These are phyloP conservation scores for Meandrusa payeni DNA, from an alignment of 2,888 invertebrate species.

Conservation along the genomic window DNA sequence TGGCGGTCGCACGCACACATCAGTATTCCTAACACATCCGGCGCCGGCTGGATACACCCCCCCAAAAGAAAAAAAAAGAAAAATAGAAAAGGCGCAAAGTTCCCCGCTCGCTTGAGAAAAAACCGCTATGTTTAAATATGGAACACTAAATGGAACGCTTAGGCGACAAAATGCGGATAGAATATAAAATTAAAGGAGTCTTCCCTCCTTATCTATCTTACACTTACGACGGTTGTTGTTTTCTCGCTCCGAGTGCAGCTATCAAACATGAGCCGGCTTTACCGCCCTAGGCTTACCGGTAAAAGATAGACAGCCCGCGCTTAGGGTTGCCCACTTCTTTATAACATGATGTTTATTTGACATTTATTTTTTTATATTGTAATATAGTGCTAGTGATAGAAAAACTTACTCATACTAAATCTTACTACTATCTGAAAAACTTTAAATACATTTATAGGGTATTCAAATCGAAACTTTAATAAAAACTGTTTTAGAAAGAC, in stretches of 20 bases:
- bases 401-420: too few relatives aligned
- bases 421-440: too few relatives aligned
- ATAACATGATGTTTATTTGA: slow-evolving; percentile 20
- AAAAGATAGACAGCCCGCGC: slow-evolving; percentile 71
- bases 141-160: slow-evolving; percentile 81
- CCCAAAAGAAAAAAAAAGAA: slow-evolving; percentile 61
- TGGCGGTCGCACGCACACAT: slow-evolving; percentile 75
- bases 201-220: slow-evolving; percentile 53
- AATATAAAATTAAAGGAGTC: slow-evolving; percentile 78
- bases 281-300: slow-evolving; percentile 78
- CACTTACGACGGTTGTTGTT: slow-evolving; percentile 38
- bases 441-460: too few relatives aligned
- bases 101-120: slow-evolving; percentile 62
- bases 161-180: slow-evolving; percentile 81
- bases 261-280: slow-evolving; percentile 68
- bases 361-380: slow-evolving; percentile 42
- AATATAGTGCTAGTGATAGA: too few relatives aligned
- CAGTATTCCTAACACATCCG: slow-evolving; percentile 73
- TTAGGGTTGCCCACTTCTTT: slow-evolving; percentile 52
- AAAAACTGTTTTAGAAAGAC: too few relatives aligned
- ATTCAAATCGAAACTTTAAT: too few relatives aligned
- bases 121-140: slow-evolving; percentile 76
- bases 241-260: slow-evolving; percentile 55
- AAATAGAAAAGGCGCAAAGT: slow-evolving; percentile 61
- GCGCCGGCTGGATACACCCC: slow-evolving; percentile 53